A percentile compares a stretch with the other conserved stretches of the same genome.
phyloP scores from a whole-genome alignment of 1,140 invertebrate genomes.

The Calephelis virginiensis region DNA sequence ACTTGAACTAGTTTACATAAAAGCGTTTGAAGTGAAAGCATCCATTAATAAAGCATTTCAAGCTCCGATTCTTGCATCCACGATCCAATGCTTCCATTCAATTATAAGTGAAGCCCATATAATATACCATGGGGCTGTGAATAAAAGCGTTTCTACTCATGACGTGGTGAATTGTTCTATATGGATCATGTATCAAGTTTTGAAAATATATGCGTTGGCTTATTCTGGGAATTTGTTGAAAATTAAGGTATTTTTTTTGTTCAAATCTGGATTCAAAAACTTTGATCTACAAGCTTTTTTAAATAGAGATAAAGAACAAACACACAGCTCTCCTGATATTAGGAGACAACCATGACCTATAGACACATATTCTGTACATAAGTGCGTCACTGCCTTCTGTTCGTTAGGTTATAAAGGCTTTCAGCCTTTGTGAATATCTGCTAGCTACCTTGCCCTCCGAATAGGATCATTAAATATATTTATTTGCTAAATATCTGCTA shows the following conservation, averaged over 20 bases:
- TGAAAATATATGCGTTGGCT: constrained; percentile 52
- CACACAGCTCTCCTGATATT: too few species aligned
- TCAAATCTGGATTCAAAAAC: too few species aligned
- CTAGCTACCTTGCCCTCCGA: too few species aligned
- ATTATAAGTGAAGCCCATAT: constrained; percentile 56
- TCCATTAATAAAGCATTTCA: constrained; percentile 50
- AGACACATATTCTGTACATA: too few species aligned
- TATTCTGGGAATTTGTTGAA: constrained; percentile 50
- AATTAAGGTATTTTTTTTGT: constrained; percentile 37
- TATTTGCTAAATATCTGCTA: too few species aligned
- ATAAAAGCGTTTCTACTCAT: constrained; percentile 35
- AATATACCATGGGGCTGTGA: constrained; percentile 49
- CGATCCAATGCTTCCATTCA: constrained; percentile 54
- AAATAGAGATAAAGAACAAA: too few species aligned
- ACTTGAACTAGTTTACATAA: constrained; percentile 46
- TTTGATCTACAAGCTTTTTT: too few species aligned
- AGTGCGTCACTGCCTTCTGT: too few species aligned
- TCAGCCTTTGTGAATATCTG: too few species aligned
- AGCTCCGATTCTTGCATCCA: constrained; percentile 46
- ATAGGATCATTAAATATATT: too few species aligned
- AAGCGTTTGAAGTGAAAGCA: constrained; percentile 49
- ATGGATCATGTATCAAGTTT: constrained; percentile 59
- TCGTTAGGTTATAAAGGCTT: too few species aligned
- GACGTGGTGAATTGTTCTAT: constrained; percentile 48
- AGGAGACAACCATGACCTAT: too few species aligned